Conservation (phyloP, 2,113 vertebrate genomes). For the Microtus oregoni region DNA sequence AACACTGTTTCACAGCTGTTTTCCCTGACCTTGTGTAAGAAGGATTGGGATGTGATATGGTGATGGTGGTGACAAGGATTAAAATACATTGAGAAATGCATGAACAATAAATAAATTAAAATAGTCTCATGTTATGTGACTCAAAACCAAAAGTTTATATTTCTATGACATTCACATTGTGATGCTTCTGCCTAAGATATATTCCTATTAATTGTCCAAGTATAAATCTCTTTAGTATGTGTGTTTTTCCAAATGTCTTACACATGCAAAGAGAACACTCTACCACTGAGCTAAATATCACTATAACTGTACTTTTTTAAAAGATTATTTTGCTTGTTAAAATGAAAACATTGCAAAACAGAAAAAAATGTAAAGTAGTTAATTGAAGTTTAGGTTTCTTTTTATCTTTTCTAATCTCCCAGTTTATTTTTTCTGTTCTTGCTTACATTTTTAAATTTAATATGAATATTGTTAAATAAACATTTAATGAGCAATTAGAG, state of each 20-base stretch:
- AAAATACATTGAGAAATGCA: too few relatives aligned
- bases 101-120: background rate
- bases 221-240: background rate
- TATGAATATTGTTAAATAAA: constrained; percentile 9
- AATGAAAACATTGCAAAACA: constrained; percentile 28
- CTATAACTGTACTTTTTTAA: background rate
- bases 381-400: background rate
- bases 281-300: background rate
- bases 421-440: background rate
- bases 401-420: background rate
- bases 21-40: background rate
- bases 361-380: background rate
- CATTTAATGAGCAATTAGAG: background rate
- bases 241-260: too few relatives aligned
- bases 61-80: too few relatives aligned
- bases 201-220: background rate
- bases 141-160: background rate
- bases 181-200: background rate
- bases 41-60: background rate
- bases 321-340: background rate
- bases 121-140: background rate
- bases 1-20: background rate
- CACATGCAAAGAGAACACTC: background rate
- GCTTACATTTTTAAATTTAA: background rate
- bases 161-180: background rate